Evolutionary conservation across 2,113 vertebrate genomes (phyloP), one percentile per base, ranked within the genome.

Genomic region (Bothrops jararaca): DNA sequence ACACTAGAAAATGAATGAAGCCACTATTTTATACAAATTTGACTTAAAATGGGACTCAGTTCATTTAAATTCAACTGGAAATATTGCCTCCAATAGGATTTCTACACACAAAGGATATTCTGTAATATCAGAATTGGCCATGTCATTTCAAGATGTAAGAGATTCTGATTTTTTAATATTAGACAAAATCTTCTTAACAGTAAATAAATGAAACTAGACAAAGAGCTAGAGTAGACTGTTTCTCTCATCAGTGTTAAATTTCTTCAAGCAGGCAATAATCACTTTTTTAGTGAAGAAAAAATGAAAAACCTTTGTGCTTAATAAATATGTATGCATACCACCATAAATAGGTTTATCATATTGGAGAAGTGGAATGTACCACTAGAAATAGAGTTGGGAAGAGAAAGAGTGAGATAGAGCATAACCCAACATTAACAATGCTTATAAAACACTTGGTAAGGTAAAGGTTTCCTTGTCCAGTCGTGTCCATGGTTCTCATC

Each of bases 1-100:
- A 90, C 89, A 60, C 57, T 64, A 94, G 94, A 94, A 89, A 50
- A 58, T 90, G 45, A 39, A 29, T 50, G 42, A 88, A 18, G 42
- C 15, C 86, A 53, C 20, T 69, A 23, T 45, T 86, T 48, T 91
- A 24, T n/a, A 22, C 58, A 87, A 22, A 45, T 2, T 48, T 57
- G 18, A 58, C 57, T 50, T 86, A 85, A 91, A 20, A 9, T 20
- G 24, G 29, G 15, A 5, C 26, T 6, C 15, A n/a, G 42, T 10
- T n/a, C 4, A 20, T 57, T n/a, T n/a, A 86, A 86, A 50, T 86
- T 24, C 24, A 50, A 48, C 24, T 26, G 23, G 10, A 50, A 26
- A 50, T 50, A 50, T 86, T 86, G 12, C 2, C 10, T 86, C 48
- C 24, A 26, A 29, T 86, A 50, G 48, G 23, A 13, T 29, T 86